A percentile compares a stretch with the other conserved stretches of the same genome.
These are phyloP conservation scores for Ammodytes dubius DNA, from an alignment of 2,113 vertebrate genomes.

Conservation along the genomic window DNA sequence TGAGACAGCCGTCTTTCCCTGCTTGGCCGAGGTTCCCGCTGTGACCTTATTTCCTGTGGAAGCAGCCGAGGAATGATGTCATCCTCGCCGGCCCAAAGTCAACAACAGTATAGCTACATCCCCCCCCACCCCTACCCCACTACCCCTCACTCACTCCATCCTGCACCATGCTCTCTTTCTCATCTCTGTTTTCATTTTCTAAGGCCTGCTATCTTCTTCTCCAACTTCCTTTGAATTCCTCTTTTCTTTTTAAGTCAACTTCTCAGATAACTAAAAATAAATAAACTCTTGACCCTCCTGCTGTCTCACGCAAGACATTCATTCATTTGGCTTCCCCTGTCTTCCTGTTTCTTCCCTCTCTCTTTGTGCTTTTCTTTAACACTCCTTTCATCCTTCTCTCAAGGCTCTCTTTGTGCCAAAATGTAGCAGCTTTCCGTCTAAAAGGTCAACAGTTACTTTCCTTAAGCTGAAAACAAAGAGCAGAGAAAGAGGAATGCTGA, in stretches of 20 bases:
- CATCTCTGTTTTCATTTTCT: neutral
- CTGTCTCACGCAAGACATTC: slow-evolving; percentile 25
- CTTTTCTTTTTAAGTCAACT: slow-evolving; percentile 12
- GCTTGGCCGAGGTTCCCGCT: slow-evolving; percentile 76
- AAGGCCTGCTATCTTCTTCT: slow-evolving; percentile 19
- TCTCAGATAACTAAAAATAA: slow-evolving; percentile 18
- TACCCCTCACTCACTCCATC: neutral
- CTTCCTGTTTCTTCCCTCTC: slow-evolving; percentile 37
- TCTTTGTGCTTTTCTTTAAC: slow-evolving; percentile 7
- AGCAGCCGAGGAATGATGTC: slow-evolving; percentile 79
- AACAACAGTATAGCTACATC: slow-evolving; percentile 61
- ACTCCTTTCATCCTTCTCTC: slow-evolving; percentile 1
- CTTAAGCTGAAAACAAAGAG: neutral
- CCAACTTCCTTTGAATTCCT: slow-evolving; percentile 28
- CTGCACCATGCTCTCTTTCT: slow-evolving; percentile 15
- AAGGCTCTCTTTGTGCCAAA: slow-evolving; percentile 21
- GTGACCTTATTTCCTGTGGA: slow-evolving; percentile 87
- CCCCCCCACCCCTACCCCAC: neutral
- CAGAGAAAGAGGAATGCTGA: neutral
- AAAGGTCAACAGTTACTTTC: slow-evolving; percentile 41
- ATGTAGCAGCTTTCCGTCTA: slow-evolving; percentile 23
- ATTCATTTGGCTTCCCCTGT: slow-evolving; percentile 29
- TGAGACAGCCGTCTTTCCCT: slow-evolving; percentile 50
- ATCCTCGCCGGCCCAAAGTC: slow-evolving; percentile 72
- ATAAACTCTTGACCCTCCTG: slow-evolving; percentile 7